Base-by-base conservation (phyloP, 2,113 vertebrate species). In the Bambusicola thoracicus region DNA sequence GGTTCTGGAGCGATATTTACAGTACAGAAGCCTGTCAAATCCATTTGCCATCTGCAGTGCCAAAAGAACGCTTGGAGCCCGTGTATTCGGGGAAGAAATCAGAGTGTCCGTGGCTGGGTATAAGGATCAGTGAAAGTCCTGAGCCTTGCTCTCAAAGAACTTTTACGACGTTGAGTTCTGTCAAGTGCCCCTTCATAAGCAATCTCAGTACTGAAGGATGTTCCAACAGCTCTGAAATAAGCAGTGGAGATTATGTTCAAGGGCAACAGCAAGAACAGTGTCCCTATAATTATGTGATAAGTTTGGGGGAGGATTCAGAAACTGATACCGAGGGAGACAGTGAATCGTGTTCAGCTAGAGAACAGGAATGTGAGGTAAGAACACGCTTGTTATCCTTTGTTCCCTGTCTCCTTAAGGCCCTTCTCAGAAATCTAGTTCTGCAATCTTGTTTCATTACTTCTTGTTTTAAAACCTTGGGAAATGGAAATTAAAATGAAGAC, bases 101-200 rank as follows among this genome's bases (percentile, higher is more conserved):
- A 0, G 99, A 99, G 85, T 99, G 99, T 82, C 98, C 99, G 0
- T 99, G 99, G 99, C 96, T 99, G 36, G 98, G 98, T 12, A 98
- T 98, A 86, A 93, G 97, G 72, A 98, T 98, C 83, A 98, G 97
- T 16, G 98, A 98, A 68, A 98, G 97, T 78, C 97, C 97, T 4
- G 98, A 98, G 81, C 97, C 96, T 6, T 89, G 89, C 59, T 95
- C 98, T 65, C 99, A 98, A 75, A 97, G 98, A 93, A 98, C 97
- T 90, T 98, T 98, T 13, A 95, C 98, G 24, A 98, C 98, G 0
- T 90, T 99, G 67, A 99, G 91, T 80, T 98, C 98, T 1, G 98
- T 98, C 55, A 98, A 97, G 93, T 99, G 99, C 92, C 99, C 99
- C 58, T 99, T 99, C 59, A 98, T 99, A 85, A 98, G 98, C 96